Evolutionary conservation across 1,140 invertebrate genomes (phyloP), one percentile per base, ranked within the genome.

Genomic region (Octopus bimaculoides): DNA sequence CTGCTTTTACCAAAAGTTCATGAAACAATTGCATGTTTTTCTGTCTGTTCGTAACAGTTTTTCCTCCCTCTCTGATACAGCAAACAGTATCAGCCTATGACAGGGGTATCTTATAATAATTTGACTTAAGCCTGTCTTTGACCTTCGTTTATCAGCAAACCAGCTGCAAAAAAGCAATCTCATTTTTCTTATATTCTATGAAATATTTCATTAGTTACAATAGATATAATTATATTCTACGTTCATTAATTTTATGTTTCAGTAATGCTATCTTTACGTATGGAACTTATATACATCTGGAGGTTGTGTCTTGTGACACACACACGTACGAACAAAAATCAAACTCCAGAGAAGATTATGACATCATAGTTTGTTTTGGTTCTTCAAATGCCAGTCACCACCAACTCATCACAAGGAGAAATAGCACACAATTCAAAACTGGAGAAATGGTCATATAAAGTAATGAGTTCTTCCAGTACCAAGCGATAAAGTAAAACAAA

Each of bases 241-340:
- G n/a, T 66, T 66, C 61, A 66, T 66, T 66, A 66, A 66, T n/a
- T 66, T 66, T n/a, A 66, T n/a, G 61, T 66, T n/a, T 66, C 61
- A 66, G 61, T 66, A 66, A 66, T 66, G n/a, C n/a, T n/a, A n/a
- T n/a, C n/a, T n/a, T n/a, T n/a, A n/a, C n/a, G n/a, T n/a, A n/a
- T n/a, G n/a, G n/a, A n/a, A n/a, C n/a, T n/a, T n/a, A n/a, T n/a
- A n/a, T n/a, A n/a, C n/a, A n/a, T n/a, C n/a, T n/a, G n/a, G n/a
- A n/a, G n/a, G n/a, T n/a, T n/a, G n/a, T n/a, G n/a, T n/a, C n/a
- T n/a, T n/a, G n/a, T n/a, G n/a, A n/a, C n/a, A n/a, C n/a, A n/a
- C n/a, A n/a, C n/a, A n/a, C n/a, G n/a, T n/a, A n/a, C n/a, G n/a
- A n/a, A n/a, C n/a, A n/a, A n/a, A n/a, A n/a, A n/a, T n/a, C n/a